phyloP scores from a whole-genome alignment of 1,140 invertebrate species.

The Lerema accius region DNA sequence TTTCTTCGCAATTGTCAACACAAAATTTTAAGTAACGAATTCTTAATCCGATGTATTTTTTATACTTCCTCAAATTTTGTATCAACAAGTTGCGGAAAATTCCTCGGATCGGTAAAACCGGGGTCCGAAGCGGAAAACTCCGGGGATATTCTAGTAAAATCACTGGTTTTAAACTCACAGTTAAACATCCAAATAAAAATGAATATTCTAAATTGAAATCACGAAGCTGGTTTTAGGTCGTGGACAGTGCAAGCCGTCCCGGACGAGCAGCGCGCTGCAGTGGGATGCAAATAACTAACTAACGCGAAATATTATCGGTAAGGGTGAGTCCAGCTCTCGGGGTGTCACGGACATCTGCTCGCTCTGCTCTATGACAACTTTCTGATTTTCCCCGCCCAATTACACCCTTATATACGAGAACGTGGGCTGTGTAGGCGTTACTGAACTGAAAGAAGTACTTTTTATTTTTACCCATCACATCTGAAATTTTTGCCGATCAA shows the following conservation, averaged over 20 bases:
- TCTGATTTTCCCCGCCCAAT: neutral
- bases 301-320: constrained; percentile 18
- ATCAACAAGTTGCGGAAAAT: constrained; percentile 1
- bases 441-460: neutral
- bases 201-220: neutral
- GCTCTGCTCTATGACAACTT: constrained; percentile 4
- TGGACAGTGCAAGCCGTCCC: too few species aligned
- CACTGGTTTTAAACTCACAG: constrained; percentile 14
- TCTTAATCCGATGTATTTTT: neutral
- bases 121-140: neutral
- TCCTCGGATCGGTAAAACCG: neutral
- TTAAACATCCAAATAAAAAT: constrained; percentile 4
- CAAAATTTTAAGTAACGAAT: too few species aligned
- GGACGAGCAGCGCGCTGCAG: constrained; percentile 5
- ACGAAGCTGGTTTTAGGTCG: neutral
- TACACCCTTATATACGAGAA: neutral
- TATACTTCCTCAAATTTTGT: neutral
- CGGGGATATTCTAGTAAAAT: neutral
- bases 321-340: constrained; percentile 13
- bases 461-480: neutral
- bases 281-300: constrained; percentile 21
- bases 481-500: neutral
- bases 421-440: too few species aligned
- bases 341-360: constrained; percentile 12
- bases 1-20: too few species aligned